Evolutionary conservation across 2,888 invertebrate species (phyloP).

Genomic region (Parnassius apollo): DNA sequence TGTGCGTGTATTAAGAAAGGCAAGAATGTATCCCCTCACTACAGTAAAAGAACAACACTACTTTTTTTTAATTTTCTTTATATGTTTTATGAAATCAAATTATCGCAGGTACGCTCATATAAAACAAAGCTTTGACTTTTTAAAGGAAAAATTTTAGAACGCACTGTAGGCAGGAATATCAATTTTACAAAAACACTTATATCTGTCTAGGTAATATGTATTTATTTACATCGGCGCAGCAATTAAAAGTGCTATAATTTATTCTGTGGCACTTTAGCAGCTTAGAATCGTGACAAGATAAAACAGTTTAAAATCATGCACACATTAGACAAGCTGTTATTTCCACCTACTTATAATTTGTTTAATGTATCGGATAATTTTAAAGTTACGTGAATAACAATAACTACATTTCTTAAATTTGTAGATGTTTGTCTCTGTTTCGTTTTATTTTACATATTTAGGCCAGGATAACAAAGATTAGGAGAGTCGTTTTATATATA

Average conservation of each 20-base stretch:
- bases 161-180: not conserved
- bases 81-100: too few relatives aligned
- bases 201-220: slow-evolving; percentile 1
- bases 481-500: too few relatives aligned
- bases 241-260: slow-evolving; percentile 21
- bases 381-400: too few relatives aligned
- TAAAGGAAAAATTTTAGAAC: not conserved
- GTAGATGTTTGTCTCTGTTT: too few relatives aligned
- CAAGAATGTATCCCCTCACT: too few relatives aligned
- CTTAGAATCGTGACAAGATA: slow-evolving; percentile 14
- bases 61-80: too few relatives aligned
- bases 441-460: too few relatives aligned
- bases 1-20: too few relatives aligned
- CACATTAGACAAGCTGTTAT: slow-evolving; percentile 9
- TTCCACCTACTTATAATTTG: not conserved
- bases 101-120: not conserved
- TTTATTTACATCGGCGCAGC: not conserved
- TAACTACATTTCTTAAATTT: too few relatives aligned
- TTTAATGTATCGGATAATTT: too few relatives aligned
- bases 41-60: too few relatives aligned
- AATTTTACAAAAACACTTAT: slow-evolving; percentile 2
- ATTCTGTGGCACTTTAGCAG: slow-evolving; percentile 10
- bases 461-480: too few relatives aligned
- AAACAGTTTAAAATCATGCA: slow-evolving; percentile 3
- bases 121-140: not conserved